Percentiles rank a stretch among this genome's conserved stretches.
phyloP scores from a whole-genome alignment of 2,113 vertebrate species.

The Struthio camelus region DNA sequence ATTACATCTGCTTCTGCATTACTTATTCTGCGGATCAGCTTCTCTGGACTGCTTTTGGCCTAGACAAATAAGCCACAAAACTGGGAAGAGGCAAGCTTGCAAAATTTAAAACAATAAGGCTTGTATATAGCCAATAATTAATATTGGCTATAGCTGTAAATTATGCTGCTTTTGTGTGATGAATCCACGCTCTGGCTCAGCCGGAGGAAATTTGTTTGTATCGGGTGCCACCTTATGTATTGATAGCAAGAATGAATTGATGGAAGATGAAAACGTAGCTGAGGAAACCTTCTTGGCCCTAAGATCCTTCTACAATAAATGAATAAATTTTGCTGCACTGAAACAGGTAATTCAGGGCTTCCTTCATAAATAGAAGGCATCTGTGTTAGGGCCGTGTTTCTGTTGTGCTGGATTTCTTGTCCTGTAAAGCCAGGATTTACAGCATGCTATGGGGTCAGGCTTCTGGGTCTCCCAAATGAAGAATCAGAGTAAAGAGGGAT shows the following conservation, averaged over 20 bases:
- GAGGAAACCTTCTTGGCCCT: not conserved
- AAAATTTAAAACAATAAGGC: not conserved
- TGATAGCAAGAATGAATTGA: not conserved
- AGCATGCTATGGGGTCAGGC: fast-evolving
- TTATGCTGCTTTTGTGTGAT: not conserved
- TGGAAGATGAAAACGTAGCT: not conserved
- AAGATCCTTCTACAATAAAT: fast-evolving
- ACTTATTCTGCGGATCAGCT: constrained; percentile 18
- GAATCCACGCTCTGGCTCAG: not conserved
- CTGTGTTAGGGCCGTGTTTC: fast-evolving
- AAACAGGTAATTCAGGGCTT: fast-evolving
- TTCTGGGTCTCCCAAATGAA: not conserved
- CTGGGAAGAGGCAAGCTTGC: not conserved
- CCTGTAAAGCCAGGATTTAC: fast-evolving
- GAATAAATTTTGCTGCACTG: fast-evolving
- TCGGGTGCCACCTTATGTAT: fast-evolving
- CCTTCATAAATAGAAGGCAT: fast-evolving
- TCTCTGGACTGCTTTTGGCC: not conserved
- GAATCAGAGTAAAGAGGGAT: fast-evolving
- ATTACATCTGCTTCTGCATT: not conserved
- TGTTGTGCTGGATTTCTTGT: not conserved
- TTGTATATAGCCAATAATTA: not conserved
- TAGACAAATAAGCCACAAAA: not conserved
- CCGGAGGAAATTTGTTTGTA: fast-evolving
- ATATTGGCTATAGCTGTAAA: not conserved